Evolutionary conservation across 2,797 vertebrate species (phyloP), one percentile per base, ranked within the genome.

Genomic region (Hephaestus fuliginosus): DNA sequence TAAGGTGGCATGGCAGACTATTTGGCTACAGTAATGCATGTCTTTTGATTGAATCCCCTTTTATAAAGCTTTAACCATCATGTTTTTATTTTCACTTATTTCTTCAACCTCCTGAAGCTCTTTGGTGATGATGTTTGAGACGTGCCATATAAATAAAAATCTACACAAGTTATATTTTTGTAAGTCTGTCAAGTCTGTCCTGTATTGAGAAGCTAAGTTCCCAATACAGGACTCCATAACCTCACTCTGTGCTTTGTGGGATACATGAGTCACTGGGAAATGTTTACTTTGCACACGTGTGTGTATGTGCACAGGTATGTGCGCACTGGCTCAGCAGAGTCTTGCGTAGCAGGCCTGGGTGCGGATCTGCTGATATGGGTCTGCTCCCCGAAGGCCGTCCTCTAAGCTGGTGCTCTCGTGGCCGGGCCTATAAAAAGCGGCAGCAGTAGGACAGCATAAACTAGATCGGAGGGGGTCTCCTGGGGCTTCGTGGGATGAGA

Each of bases 391-490:
- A 85, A 84, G 89, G 56, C 77, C 5, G 0, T 70, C 14, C 82
- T 83, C 80, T 84, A 81, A 86, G 76, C 85, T 74, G 84, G 82
- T 88, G 78, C 82, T 72, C 86, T 83, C n/a, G 48, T 69, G 80
- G 87, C 82, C 36, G n/a, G 70, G 71, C 89, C 92, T 95, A 95
- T 91, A 93, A 94, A 94, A 95, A 95, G 93, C 88, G 41, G 71
- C 91, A 78, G 83, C 86, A 87, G 79, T 78, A 92, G 94, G 86
- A 93, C 93, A 87, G 56, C 13, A 39, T 92, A 94, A 95, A 95
- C 94, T 95, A 95, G 94, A 95, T 94, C 87, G 67, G 78, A 75
- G 52, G 48, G 48, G 61, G 56, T 75, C 91, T 88, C 86, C 43
- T 28, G 80, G 63, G 91, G 56, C 33, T 70, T 28, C 7, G 57